A percentile compares a stretch with the other conserved stretches of the same genome.
Evolutionary conservation across 2,797 vertebrate species (phyloP).

Genomic region (Heterohyrax brucei): DNA sequence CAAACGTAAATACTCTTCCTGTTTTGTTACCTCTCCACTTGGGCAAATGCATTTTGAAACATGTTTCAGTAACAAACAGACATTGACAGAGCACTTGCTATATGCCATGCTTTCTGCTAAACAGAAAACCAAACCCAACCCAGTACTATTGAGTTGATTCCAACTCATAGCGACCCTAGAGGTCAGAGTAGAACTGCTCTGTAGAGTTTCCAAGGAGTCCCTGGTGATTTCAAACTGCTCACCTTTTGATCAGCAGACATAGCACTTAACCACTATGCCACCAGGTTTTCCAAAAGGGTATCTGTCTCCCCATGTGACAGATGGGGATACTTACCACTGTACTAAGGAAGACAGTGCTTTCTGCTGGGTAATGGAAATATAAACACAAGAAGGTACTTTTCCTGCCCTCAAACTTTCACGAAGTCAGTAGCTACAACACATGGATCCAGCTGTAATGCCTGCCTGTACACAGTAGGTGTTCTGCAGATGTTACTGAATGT

Average conservation of each 20-base stretch:
- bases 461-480: neutral
- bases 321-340: too few species aligned
- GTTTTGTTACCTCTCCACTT: conserved; percentile 10
- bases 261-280: too few species aligned
- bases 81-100: neutral
- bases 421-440: neutral
- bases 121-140: too few species aligned
- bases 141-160: too few species aligned
- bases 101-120: neutral
- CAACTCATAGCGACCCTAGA: too few species aligned
- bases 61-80: neutral
- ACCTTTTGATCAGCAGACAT: too few species aligned
- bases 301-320: too few species aligned
- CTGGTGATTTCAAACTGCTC: too few species aligned
- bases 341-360: too few species aligned
- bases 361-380: neutral
- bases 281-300: too few species aligned
- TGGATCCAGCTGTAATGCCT: neutral
- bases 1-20: neutral
- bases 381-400: neutral
- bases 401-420: neutral
- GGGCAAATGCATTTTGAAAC: conserved; percentile 28
- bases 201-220: too few species aligned
- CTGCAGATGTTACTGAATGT: neutral
- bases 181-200: too few species aligned